Evolutionary conservation across 2,888 invertebrate species (phyloP).

Genomic region (Zelleria hepariella): DNA sequence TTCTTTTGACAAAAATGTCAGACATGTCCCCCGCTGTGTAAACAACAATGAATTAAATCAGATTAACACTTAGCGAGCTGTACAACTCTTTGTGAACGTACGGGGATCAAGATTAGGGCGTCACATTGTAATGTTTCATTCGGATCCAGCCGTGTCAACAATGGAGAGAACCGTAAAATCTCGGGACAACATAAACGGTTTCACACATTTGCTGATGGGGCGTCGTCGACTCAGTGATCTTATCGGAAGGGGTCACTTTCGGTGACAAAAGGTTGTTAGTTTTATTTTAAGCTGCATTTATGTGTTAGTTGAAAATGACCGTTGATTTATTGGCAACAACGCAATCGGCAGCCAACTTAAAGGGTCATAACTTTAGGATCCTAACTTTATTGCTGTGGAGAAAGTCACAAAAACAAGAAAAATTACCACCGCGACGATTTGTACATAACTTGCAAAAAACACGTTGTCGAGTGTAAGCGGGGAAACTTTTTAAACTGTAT

Average conservation of each 20-base stretch:
- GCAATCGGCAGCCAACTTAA: too few species aligned
- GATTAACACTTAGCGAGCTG: conserved; percentile 63
- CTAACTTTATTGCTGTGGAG: too few species aligned
- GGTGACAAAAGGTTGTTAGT: conserved; percentile 10
- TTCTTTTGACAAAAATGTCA: conserved; percentile 31
- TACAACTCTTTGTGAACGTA: conserved; percentile 51
- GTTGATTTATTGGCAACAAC: background rate
- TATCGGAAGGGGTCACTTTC: conserved; percentile 22
- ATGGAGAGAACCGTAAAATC: conserved; percentile 39
- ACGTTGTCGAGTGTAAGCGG: background rate
- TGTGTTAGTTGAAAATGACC: background rate
- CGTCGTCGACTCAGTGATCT: conserved; percentile 31
- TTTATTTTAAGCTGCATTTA: background rate
- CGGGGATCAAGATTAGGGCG: conserved; percentile 65
- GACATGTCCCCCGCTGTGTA: conserved; percentile 50
- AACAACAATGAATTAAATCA: conserved; percentile 63
- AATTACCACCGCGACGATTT: background rate
- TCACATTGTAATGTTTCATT: conserved; percentile 60
- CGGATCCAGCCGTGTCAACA: conserved; percentile 44
- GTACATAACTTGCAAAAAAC: background rate
- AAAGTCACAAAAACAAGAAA: too few species aligned
- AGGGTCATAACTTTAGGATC: too few species aligned
- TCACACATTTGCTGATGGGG: conserved; percentile 44
- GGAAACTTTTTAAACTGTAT: background rate
- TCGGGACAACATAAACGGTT: conserved; percentile 49